phyloP scores from a whole-genome alignment of 1,140 invertebrate species.

The Euura saliciscinereae region DNA sequence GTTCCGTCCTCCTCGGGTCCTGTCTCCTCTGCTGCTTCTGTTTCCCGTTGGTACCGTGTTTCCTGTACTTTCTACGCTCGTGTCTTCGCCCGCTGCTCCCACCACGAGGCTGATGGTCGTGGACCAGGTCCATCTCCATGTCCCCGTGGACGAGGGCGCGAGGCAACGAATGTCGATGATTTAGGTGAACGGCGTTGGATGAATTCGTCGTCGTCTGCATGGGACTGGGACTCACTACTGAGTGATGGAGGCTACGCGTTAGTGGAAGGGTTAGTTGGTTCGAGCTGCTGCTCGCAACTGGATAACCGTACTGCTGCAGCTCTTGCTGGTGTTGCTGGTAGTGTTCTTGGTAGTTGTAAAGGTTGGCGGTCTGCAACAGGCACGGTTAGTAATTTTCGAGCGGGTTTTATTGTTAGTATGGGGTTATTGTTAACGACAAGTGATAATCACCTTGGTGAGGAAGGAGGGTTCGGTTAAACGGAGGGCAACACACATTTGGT shows the following conservation, averaged over 20 bases:
- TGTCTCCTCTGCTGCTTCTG: slow-evolving; percentile 27
- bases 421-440: not conserved
- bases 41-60: slow-evolving; percentile 48
- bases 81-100: slow-evolving; percentile 35
- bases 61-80: slow-evolving; percentile 53
- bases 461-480: slow-evolving; percentile 23
- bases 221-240: slow-evolving; percentile 43
- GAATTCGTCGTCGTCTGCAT: slow-evolving; percentile 39
- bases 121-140: slow-evolving; percentile 29
- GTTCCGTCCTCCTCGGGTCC: not conserved
- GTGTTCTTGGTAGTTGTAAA: slow-evolving; percentile 58
- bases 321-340: slow-evolving; percentile 55
- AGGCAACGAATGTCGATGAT: slow-evolving; percentile 36
- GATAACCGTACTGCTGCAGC: slow-evolving; percentile 55
- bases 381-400: slow-evolving; percentile 39
- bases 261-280: slow-evolving; percentile 57
- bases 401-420: slow-evolving; percentile 20
- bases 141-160: slow-evolving; percentile 27
- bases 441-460: too few relatives aligned
- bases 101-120: slow-evolving; percentile 33
- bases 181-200: slow-evolving; percentile 10
- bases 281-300: slow-evolving; percentile 55
- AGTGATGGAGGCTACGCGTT: slow-evolving; percentile 51
- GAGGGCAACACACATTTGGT: slow-evolving; percentile 11
- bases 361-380: slow-evolving; percentile 56